phyloP scores from a whole-genome alignment of 2,888 invertebrate genomes.

The Apotomis turbidana region DNA sequence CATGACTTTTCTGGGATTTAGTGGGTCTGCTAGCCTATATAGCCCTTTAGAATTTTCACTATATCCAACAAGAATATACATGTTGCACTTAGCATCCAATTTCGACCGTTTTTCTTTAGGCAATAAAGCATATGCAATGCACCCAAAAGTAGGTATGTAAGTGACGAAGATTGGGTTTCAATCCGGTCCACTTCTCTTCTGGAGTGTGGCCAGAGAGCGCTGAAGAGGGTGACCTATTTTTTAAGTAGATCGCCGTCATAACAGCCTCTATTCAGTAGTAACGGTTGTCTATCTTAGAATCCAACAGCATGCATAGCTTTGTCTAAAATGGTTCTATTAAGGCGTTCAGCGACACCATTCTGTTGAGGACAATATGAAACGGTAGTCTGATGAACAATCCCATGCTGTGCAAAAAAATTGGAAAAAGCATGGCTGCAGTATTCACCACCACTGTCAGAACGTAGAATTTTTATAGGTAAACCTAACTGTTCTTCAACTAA shows the following conservation, averaged over 20 bases:
- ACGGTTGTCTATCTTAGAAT: slow-evolving; percentile 26
- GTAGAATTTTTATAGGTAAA: slow-evolving; percentile 21
- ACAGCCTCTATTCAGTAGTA: slow-evolving; percentile 41
- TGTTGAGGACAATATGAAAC: slow-evolving; percentile 28
- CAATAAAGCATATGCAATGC: too few species aligned
- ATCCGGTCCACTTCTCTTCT: background rate
- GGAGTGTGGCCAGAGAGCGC: slow-evolving; percentile 34
- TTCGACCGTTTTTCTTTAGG: too few species aligned
- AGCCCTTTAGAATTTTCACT: too few species aligned
- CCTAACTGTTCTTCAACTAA: slow-evolving; percentile 1
- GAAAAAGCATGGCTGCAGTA: slow-evolving; percentile 14
- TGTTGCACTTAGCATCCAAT: too few species aligned
- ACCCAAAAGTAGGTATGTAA: too few species aligned
- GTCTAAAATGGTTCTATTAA: slow-evolving; percentile 25
- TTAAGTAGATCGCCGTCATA: slow-evolving; percentile 37
- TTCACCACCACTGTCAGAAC: slow-evolving; percentile 31
- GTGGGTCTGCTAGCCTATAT: too few species aligned
- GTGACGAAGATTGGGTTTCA: too few species aligned
- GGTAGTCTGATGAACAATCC: slow-evolving; percentile 31
- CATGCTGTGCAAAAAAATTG: slow-evolving; percentile 12
- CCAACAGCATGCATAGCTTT: slow-evolving; percentile 38
- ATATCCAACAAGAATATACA: too few species aligned
- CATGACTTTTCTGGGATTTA: too few species aligned
- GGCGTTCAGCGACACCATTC: slow-evolving; percentile 30
- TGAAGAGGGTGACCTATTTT: slow-evolving; percentile 20